A percentile compares a stretch with the other conserved stretches of the same genome.
These are phyloP conservation scores for Troides oblongomaculatus DNA, from an alignment of 2,888 invertebrate genomes.

Conservation along the genomic window DNA sequence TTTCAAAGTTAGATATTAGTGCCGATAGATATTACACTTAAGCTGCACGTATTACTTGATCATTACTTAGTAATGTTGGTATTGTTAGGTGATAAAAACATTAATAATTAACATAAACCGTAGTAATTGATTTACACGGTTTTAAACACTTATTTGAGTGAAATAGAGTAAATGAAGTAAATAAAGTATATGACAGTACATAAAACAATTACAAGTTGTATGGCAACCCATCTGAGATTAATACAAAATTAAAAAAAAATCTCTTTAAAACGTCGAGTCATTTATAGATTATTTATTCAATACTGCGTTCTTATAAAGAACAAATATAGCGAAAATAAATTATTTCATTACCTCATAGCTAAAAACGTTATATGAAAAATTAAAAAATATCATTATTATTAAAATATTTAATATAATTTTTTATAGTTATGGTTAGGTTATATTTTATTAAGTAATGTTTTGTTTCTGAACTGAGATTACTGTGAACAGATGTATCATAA, in stretches of 20 bases:
- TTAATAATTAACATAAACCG: neutral
- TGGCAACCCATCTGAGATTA: neutral
- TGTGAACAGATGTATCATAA: neutral
- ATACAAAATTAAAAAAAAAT: neutral
- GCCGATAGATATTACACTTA: slow-evolving; percentile 8
- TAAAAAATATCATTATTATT: too few species aligned
- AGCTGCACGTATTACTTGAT: neutral
- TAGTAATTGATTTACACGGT: neutral
- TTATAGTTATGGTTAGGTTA: neutral
- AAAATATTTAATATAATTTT: neutral
- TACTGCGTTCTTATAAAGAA: too few species aligned
- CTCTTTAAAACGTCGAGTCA: neutral
- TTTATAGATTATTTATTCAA: too few species aligned
- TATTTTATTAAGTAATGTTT: neutral
- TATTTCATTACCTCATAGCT: too few species aligned
- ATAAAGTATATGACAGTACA: too few species aligned
- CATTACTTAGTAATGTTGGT: slow-evolving; percentile 21
- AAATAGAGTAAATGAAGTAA: too few species aligned
- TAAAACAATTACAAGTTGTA: neutral
- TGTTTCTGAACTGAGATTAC: neutral
- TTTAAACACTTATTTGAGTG: neutral
- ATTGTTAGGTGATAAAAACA: slow-evolving; percentile 15
- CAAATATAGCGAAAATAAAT: too few species aligned
- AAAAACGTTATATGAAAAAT: too few species aligned
- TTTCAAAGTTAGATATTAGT: slow-evolving; percentile 4